Evolutionary conservation across 1,140 invertebrate genomes (phyloP), one percentile per base, ranked within the genome.

Genomic region (Armadillidium nasatum): DNA sequence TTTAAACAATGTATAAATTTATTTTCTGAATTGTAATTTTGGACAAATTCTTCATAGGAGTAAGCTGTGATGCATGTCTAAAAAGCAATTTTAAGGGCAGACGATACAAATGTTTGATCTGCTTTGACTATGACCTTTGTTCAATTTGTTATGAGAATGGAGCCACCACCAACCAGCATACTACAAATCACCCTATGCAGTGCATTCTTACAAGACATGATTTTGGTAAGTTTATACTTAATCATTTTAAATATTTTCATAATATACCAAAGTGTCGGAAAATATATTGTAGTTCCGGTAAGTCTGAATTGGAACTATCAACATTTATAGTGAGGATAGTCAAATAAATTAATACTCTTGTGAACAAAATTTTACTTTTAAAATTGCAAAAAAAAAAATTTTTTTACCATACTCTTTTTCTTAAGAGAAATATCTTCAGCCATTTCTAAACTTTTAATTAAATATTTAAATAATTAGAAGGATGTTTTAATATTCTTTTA

Each of bases 51-150:
- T 60, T 3, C 50, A 13, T 82, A 88, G 89, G 89, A 83, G 96
- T 99, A 83, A 98, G 95, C 89, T 99, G 97, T 91, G 97, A 99
- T 91, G 95, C 94, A 84, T 99, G 97, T 90, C 89, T 97, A 86
- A 97, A 97, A 88, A 94, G 93, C 85, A 98, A 98, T 88, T 99
- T 98, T 87, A 90, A 93, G 86, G 96, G 96, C 83, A 91, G 94
- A 85, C 91, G 97, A 83, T 98, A 97, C 87, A 99, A 99, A 90
- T 99, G 97, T 89, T 89, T 99, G 85, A 92, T 98, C 82, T 99
- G 97, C 87, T 98, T 96, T 86, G 96, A 99, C 88, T 99, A 98
- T 89, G 97, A 99, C 88, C 89, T 98, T 82, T 99, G 97, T 88
- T 93, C 94, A 83, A 91, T 90, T 82, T 99, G 96, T 86, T 98